phyloP scores from a whole-genome alignment of 2,888 invertebrate species.

The Watsonalla cultraria region DNA sequence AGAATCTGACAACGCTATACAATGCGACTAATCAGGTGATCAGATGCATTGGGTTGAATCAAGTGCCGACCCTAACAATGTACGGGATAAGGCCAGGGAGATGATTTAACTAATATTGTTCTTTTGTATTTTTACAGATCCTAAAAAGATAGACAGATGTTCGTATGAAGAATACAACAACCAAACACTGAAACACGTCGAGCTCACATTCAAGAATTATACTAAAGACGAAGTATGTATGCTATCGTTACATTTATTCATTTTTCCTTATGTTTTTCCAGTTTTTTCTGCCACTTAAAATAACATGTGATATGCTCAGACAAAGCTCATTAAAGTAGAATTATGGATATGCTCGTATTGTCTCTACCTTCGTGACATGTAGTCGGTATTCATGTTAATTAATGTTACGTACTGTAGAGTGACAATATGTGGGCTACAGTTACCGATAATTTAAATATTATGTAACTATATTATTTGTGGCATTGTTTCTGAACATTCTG shows the following conservation, averaged over 20 bases:
- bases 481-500: not conserved
- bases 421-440: too few species aligned
- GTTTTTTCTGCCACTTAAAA: constrained; percentile 12
- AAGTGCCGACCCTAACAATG: too few species aligned
- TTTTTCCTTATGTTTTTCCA: constrained; percentile 17
- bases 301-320: not conserved
- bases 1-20: too few species aligned
- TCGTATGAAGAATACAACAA: constrained; percentile 88
- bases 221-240: constrained; percentile 71
- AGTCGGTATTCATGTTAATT: too few species aligned
- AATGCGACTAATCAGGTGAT: too few species aligned
- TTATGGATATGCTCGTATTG: not conserved
- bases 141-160: constrained; percentile 80
- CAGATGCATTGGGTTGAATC: too few species aligned
- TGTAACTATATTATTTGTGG: too few species aligned
- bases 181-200: constrained; percentile 82
- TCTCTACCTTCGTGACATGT: not conserved
- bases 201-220: constrained; percentile 66
- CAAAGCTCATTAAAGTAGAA: not conserved
- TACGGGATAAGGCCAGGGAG: too few species aligned
- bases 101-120: constrained; percentile 1
- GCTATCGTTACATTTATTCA: constrained; percentile 5
- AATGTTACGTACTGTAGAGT: too few species aligned
- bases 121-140: constrained; percentile 45
- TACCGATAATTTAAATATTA: too few species aligned